Conservation (phyloP, 1,140 invertebrate species). For the Phthorimaea operculella region DNA sequence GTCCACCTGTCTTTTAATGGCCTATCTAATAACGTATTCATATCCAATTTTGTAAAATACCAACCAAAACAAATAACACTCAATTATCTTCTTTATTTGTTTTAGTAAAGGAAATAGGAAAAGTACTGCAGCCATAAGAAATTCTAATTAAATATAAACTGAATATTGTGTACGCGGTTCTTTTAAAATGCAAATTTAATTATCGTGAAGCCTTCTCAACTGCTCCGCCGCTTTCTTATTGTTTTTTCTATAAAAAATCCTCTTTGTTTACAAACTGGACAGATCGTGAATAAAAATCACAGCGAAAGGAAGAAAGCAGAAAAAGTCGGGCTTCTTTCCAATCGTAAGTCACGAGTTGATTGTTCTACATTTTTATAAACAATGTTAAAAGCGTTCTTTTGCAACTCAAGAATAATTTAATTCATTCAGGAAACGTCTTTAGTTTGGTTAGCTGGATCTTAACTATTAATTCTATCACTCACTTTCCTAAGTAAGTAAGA, state of each 20-base stretch:
- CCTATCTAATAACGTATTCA: too few relatives aligned
- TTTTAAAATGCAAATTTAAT: constrained; percentile 2
- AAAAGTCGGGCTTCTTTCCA: too few relatives aligned
- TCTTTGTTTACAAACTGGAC: not conserved
- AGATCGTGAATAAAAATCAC: not conserved
- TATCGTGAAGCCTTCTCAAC: not conserved
- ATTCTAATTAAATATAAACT: not conserved
- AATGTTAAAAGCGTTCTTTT: not conserved
- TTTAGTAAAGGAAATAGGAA: too few relatives aligned
- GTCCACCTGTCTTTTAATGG: not conserved
- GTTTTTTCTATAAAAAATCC: not conserved
- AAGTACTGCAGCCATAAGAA: not conserved
- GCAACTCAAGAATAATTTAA: too few relatives aligned
- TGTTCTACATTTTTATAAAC: not conserved
- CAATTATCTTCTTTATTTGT: too few relatives aligned
- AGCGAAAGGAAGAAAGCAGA: not conserved
- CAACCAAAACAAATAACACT: too few relatives aligned
- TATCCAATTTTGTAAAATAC: too few relatives aligned
- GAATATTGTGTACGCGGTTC: not conserved
- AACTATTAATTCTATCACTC: too few relatives aligned
- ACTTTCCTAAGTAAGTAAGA: too few relatives aligned
- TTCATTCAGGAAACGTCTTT: too few relatives aligned
- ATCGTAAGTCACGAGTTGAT: too few relatives aligned
- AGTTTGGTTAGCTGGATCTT: too few relatives aligned
- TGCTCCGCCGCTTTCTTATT: not conserved